These are phyloP conservation scores for Cladopsammia gracilis DNA, from an alignment of 64 coral and sea anemone genomes.

Conservation along the genomic window DNA sequence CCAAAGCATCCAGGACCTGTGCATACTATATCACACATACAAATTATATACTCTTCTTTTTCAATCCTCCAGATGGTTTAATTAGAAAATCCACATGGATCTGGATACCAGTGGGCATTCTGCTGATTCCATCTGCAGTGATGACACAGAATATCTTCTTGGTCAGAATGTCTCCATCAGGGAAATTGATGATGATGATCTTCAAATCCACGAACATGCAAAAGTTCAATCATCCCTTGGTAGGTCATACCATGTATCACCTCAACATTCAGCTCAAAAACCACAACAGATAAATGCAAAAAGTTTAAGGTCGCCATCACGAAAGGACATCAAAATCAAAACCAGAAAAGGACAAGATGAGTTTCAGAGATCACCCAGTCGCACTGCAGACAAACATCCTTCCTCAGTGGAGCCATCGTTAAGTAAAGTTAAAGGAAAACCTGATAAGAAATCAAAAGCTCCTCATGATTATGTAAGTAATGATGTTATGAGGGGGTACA, in stretches of 20 bases:
- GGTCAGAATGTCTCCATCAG: slow-evolving; percentile 93
- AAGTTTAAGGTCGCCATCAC: slow-evolving; percentile 21
- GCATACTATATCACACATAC: too few relatives aligned
- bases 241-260: background rate
- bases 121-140: slow-evolving; percentile 88
- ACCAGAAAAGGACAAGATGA: background rate
- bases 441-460: slow-evolving; percentile 10
- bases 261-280: slow-evolving; percentile 40
- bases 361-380: slow-evolving; percentile 7
- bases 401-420: background rate
- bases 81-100: slow-evolving; percentile 68
- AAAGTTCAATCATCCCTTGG: background rate
- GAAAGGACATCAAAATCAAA: background rate
- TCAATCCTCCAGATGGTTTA: background rate
- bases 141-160: slow-evolving; percentile 91
- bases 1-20: too few relatives aligned
- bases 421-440: background rate
- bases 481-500: background rate
- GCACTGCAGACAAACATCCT: background rate
- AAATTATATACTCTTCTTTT: background rate
- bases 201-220: background rate
- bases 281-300: background rate
- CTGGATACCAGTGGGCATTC: slow-evolving; percentile 71
- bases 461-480: background rate
- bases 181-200: slow-evolving; percentile 85